These are phyloP conservation scores for Drosophila fulvimacula DNA, from an alignment of 2,888 invertebrate species.

Conservation along the genomic window DNA sequence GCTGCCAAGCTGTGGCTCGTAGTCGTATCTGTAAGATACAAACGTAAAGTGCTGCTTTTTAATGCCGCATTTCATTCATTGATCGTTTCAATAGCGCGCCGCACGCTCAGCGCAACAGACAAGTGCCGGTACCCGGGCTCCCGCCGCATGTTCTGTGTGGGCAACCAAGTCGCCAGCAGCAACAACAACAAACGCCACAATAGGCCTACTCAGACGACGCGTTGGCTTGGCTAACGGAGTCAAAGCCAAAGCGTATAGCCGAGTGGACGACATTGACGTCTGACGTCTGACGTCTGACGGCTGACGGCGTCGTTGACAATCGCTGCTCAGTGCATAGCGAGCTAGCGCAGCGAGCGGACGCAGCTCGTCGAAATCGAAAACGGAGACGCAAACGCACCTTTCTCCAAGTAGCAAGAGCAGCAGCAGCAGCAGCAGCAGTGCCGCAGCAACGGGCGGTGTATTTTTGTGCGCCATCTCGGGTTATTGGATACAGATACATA, in stretches of 20 bases:
- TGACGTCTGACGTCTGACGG: slow-evolving; percentile 55
- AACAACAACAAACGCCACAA: slow-evolving; percentile 16
- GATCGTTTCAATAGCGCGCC: slow-evolving; percentile 80
- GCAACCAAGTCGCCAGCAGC: slow-evolving; percentile 30
- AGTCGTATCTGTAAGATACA: slow-evolving; percentile 67
- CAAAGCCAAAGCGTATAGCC: slow-evolving; percentile 73
- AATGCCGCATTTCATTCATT: slow-evolving; percentile 82
- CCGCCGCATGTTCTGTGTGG: slow-evolving; percentile 51
- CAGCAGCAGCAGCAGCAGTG: slow-evolving; percentile 8
- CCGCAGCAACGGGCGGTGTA: slow-evolving; percentile 43
- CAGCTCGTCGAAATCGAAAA: slow-evolving; percentile 44
- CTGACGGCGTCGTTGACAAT: slow-evolving; percentile 33
- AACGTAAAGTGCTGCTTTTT: slow-evolving; percentile 69
- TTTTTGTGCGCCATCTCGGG: slow-evolving; percentile 71
- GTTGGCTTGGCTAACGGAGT: slow-evolving; percentile 75
- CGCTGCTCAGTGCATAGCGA: slow-evolving; percentile 77
- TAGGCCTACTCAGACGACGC: slow-evolving; percentile 49
- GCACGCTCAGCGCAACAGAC: slow-evolving; percentile 73
- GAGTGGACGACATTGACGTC: slow-evolving; percentile 67
- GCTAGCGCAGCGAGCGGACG: slow-evolving; percentile 81
- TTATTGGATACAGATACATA: slow-evolving; percentile 77
- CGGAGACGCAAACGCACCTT: slow-evolving; percentile 57
- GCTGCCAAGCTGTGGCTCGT: slow-evolving; percentile 35
- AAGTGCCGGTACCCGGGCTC: slow-evolving; percentile 62
- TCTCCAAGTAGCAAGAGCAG: slow-evolving; percentile 49